Evolutionary conservation across 2,797 vertebrate species (phyloP), one percentile per base, ranked within the genome.

Genomic region (Valencia hispanica): DNA sequence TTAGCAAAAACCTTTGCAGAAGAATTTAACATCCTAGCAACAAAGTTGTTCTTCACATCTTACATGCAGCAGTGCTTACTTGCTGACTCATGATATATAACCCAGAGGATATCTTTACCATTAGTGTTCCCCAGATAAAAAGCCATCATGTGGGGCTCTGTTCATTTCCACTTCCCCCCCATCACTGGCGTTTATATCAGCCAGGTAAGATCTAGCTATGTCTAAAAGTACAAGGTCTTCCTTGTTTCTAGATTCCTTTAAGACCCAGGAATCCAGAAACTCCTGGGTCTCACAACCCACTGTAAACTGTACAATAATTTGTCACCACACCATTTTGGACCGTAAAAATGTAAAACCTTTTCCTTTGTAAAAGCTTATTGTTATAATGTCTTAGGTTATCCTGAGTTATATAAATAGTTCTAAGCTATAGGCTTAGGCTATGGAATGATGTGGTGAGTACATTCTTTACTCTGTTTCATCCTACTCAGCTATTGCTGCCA

Each of bases 221-320:
- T 14, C 22, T 25, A n/a, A 43, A n/a, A n/a, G n/a, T n/a, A n/a
- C n/a, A 25, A n/a, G 11, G 20, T 39, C 22, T 43, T 68, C 39
- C 65, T 20, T 68, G 65, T n/a, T n/a, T n/a, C n/a, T n/a, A n/a
- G n/a, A n/a, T n/a, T n/a, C n/a, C n/a, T n/a, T n/a, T n/a, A n/a
- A n/a, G n/a, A n/a, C n/a, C n/a, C 39, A 68, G 65, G 36, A n/a
- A n/a, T 39, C n/a, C 43, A 68, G 36, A 68, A 68, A 22, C 65
- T 53, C 48, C 22, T 53, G 32, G 32, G 50, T 34, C 48, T n/a
- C 17, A 27, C 43, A 47, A 69, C 43, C 69, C 25, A 53, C 48
- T 71, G 43, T 45, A 45, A 32, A 59, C 14, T 2, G 15, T n/a
- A 12, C 70, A 71, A 71, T 39, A 25, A 43, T 30, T 12, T 47